Percentiles rank a stretch among this genome's conserved stretches.
phyloP scores from a whole-genome alignment of 2,888 invertebrate species.

The Diogma glabrata region DNA sequence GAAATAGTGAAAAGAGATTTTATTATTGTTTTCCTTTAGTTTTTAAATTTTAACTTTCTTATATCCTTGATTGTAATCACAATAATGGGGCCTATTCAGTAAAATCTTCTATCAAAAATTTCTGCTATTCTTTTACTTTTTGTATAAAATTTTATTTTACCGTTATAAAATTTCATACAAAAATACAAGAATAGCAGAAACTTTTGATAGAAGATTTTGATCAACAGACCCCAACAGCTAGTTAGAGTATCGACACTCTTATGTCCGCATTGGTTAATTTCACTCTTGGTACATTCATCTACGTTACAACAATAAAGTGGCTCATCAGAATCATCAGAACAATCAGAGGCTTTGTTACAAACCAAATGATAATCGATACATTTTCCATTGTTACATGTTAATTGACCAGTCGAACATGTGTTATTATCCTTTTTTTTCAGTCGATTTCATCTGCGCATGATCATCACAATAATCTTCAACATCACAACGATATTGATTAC shows the following conservation, averaged over 20 bases:
- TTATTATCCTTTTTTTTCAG: slow-evolving; percentile 64
- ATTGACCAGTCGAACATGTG: slow-evolving; percentile 67
- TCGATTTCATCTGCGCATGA: slow-evolving; percentile 85
- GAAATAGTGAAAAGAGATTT: no score
- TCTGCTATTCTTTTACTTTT: no score
- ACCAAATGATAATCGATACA: slow-evolving; percentile 76
- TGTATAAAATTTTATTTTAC: no score
- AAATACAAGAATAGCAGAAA: no score
- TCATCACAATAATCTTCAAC: slow-evolving; percentile 94
- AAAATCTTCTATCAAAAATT: no score
- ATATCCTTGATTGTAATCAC: no score
- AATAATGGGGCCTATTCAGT: no score
- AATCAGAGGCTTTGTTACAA: slow-evolving; percentile 83
- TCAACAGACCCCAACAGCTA: no score
- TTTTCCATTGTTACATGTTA: slow-evolving; percentile 70
- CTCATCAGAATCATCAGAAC: slow-evolving; percentile 80
- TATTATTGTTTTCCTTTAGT: no score
- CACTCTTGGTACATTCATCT: slow-evolving; percentile 87
- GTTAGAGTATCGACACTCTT: slow-evolving; percentile 89
- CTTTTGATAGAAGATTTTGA: no score
- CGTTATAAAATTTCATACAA: no score
- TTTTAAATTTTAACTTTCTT: no score
- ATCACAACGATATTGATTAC: slow-evolving; percentile 68
- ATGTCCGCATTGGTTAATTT: slow-evolving; percentile 90
- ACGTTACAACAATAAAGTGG: slow-evolving; percentile 90